Percentiles rank a stretch among this genome's conserved stretches.
Conservation (phyloP, 2,113 vertebrate species). For the Chlorodrepanis virens region DNA sequence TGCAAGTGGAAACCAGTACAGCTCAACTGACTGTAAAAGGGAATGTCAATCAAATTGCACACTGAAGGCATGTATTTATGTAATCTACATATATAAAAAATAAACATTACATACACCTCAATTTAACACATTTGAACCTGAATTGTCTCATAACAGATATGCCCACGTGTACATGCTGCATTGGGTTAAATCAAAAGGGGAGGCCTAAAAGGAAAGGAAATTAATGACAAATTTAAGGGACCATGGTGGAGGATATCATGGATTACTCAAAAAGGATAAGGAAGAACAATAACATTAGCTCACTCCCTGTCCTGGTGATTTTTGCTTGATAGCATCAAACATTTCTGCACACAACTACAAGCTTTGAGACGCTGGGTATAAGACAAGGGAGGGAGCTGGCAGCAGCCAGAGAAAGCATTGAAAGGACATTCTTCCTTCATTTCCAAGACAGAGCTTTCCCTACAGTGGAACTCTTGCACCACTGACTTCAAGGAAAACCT, state of each 20-base stretch:
- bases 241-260: rapidly evolving
- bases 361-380: not conserved
- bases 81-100: not conserved
- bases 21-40: not conserved
- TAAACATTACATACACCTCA: not conserved
- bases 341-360: not conserved
- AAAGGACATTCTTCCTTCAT: not conserved
- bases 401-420: not conserved
- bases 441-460: not conserved
- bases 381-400: not conserved
- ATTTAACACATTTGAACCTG: not conserved
- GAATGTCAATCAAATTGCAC: not conserved
- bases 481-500: not conserved
- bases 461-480: not conserved
- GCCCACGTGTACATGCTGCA: not conserved
- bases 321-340: not conserved
- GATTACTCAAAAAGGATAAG: not conserved
- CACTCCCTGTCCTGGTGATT: not conserved
- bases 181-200: not conserved
- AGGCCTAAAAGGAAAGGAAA: not conserved
- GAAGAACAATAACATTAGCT: not conserved
- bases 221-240: not conserved
- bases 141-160: not conserved
- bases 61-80: not conserved
- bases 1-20: conserved; percentile 13